Percentiles rank a stretch among this genome's conserved stretches.
phyloP scores from a whole-genome alignment of 2,113 vertebrate genomes.

The Turdus rufiventris region DNA sequence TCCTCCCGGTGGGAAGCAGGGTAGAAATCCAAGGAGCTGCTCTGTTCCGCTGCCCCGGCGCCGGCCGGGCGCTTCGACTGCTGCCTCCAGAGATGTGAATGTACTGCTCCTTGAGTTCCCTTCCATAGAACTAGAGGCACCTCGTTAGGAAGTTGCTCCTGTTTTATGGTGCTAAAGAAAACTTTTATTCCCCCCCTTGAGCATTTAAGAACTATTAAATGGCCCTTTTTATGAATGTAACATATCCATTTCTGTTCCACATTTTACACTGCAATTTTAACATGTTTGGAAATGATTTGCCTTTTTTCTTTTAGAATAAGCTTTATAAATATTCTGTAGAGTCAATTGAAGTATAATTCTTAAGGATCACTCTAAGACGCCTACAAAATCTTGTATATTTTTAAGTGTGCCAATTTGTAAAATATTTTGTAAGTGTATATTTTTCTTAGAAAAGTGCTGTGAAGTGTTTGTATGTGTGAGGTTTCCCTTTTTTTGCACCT shows the following conservation, averaged over 20 bases:
- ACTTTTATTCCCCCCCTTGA: slow-evolving; percentile 73
- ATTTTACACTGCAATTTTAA: slow-evolving; percentile 96
- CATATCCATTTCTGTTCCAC: slow-evolving; percentile 92
- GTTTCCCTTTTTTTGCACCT: slow-evolving; percentile 97
- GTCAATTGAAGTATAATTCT: slow-evolving; percentile 98
- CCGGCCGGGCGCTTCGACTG: slow-evolving; percentile 79
- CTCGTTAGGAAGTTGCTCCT: slow-evolving; percentile 91
- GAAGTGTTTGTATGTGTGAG: slow-evolving; percentile 98
- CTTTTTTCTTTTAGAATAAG: slow-evolving; percentile 95
- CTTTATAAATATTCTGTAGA: slow-evolving; percentile 99
- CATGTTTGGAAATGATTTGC: slow-evolving; percentile 94
- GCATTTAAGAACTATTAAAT: slow-evolving; percentile 77
- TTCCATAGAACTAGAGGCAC: slow-evolving; percentile 86
- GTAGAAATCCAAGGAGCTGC: slow-evolving; percentile 70
- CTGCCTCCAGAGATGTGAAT: slow-evolving; percentile 98
- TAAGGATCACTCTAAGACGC: slow-evolving; percentile 98
- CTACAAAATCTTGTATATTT: slow-evolving; percentile 99
- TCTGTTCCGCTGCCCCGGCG: slow-evolving; percentile 69
- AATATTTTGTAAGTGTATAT: slow-evolving; percentile 99
- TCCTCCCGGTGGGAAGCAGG: slow-evolving; percentile 68
- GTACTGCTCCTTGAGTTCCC: slow-evolving; percentile 82
- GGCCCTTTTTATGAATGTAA: slow-evolving; percentile 99
- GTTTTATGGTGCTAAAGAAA: slow-evolving; percentile 95
- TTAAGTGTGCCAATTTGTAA: slow-evolving; percentile 99
- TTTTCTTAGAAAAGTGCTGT: slow-evolving; percentile 99